Conservation (phyloP, 1,140 invertebrate species). For the Eubasilissa regina region DNA sequence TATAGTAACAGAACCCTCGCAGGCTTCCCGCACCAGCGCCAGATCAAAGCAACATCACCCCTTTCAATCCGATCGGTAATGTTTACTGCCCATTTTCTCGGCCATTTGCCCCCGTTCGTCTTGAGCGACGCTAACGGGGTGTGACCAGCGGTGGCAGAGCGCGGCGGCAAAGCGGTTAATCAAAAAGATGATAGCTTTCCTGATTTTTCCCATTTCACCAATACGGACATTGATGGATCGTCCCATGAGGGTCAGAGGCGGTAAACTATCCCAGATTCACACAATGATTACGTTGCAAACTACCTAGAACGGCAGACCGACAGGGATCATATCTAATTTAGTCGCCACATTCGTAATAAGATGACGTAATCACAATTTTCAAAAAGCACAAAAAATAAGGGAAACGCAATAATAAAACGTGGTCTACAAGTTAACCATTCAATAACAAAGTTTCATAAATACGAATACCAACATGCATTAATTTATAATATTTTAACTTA, state of each 20-base stretch:
- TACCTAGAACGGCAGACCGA: background rate
- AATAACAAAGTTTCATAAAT: too few species aligned
- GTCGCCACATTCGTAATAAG: too few species aligned
- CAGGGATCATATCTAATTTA: too few species aligned
- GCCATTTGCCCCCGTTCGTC: background rate
- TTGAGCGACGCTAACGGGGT: slow-evolving; percentile 25
- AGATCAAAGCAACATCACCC: too few species aligned
- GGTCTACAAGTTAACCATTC: too few species aligned
- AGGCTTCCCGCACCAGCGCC: too few species aligned
- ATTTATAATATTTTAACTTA: too few species aligned
- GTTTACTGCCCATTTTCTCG: slow-evolving; percentile 19
- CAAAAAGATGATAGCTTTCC: slow-evolving; percentile 38
- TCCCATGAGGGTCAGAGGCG: background rate
- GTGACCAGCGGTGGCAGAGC: slow-evolving; percentile 26
- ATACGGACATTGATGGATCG: slow-evolving; percentile 27
- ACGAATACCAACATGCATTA: too few species aligned
- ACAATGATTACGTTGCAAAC: slow-evolving; percentile 32
- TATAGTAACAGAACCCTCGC: too few species aligned
- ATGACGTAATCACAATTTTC: too few species aligned
- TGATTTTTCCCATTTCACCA: slow-evolving; percentile 13
- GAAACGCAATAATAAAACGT: too few species aligned
- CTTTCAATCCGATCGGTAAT: background rate
- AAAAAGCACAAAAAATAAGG: too few species aligned
- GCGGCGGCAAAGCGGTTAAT: slow-evolving; percentile 31
- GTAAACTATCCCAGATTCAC: slow-evolving; percentile 28